These are phyloP conservation scores for Dreissena rostriformis DNA, from an alignment of 1,140 invertebrate species.

Conservation along the genomic window DNA sequence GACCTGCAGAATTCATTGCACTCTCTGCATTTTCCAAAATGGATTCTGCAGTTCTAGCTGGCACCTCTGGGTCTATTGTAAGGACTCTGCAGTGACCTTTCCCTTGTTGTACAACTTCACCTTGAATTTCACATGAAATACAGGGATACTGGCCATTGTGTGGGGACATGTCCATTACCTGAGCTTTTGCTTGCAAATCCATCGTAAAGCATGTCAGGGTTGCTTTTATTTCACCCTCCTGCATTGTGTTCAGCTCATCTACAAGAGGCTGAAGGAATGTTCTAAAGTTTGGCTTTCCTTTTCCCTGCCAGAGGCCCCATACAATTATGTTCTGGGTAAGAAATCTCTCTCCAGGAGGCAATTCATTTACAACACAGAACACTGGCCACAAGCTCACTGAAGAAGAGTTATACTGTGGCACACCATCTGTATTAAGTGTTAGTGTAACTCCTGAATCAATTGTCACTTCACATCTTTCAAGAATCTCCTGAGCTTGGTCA, in stretches of 20 bases:
- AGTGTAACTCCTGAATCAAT: not conserved
- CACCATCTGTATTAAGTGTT: slow-evolving; percentile 30
- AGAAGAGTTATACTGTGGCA: slow-evolving; percentile 9
- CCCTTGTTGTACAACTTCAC: not conserved
- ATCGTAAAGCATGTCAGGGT: not conserved
- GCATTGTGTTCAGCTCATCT: slow-evolving; percentile 10
- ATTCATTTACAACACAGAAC: slow-evolving; percentile 16
- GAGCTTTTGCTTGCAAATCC: slow-evolving; percentile 27
- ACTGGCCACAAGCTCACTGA: slow-evolving; percentile 35
- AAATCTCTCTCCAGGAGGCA: slow-evolving; percentile 23
- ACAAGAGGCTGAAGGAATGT: slow-evolving; percentile 32
- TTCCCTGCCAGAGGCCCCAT: slow-evolving; percentile 41
- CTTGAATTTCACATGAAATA: slow-evolving; percentile 26
- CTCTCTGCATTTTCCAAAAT: no score
- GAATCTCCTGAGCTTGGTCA: not conserved
- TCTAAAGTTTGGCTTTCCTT: slow-evolving; percentile 28
- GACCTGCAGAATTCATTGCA: no score
- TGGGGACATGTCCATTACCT: slow-evolving; percentile 20
- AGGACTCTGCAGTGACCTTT: not conserved
- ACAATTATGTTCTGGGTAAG: slow-evolving; percentile 20
- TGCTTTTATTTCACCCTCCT: slow-evolving; percentile 3
- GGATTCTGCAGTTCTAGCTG: no score
- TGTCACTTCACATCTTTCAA: not conserved
- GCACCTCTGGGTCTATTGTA: no score
- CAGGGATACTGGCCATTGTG: slow-evolving; percentile 31